Evolutionary conservation across 64 coral and sea anemone genomes (phyloP), one percentile per base, ranked within the genome.

Genomic region (Trachythela sp.): DNA sequence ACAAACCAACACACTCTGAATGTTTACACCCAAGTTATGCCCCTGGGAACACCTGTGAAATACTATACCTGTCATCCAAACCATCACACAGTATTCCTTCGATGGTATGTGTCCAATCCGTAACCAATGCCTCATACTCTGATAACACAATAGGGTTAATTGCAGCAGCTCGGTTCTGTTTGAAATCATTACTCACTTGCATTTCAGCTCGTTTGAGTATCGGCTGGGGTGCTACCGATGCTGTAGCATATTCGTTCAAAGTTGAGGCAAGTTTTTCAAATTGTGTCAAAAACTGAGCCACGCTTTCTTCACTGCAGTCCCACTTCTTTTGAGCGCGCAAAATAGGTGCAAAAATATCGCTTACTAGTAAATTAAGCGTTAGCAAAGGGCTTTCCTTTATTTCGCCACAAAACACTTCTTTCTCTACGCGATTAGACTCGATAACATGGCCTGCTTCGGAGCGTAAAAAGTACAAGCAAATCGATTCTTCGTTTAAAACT

Each of bases 361-460:
- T 94, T 39, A 99, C 88, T 52, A 99, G 92, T 40, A 93, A 89
- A 72, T 93, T 99, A 39, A 99, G 93, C 31, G 92, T 90, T n/a
- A 99, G 88, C 27, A 99, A 75, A 84, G 96, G 96, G 58, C 91
- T 99, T 80, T 99, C 93, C 43, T 94, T 99, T 36, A 99, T 99
- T 94, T 99, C 96, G 6, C 96, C 96, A 87, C 96, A 99, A 50
- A 90, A 99, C 35, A 99, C 96, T 70, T 99, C 96, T 64, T 99
- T 99, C 54, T 99, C 96, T 38, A 99, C 96, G 30, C 93, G 92
- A 31, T 91, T 91, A 42, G 96, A 93, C 39, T 99, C 96, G 70
- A 99, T 99, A n/a, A 95, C 96, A 67, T 93, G 96, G 87, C 91
- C 92, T 49, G 94, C 71, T 85, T 94, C 91, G 75, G 96, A 99